Percentiles rank a stretch among this genome's conserved stretches.
Conservation (phyloP, 2,888 invertebrate genomes). For the Argyresthia goedartella region DNA sequence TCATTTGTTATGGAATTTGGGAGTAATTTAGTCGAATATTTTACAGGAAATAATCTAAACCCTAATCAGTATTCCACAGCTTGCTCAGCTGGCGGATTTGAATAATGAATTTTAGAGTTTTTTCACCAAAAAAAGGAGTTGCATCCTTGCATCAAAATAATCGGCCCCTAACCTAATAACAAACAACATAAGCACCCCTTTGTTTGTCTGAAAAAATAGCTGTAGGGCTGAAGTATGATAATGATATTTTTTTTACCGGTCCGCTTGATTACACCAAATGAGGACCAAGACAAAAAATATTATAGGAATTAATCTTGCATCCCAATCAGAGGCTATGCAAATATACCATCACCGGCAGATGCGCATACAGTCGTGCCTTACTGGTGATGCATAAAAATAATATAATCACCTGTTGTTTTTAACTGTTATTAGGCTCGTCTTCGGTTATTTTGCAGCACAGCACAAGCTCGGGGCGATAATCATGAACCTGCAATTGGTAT, state of each 20-base stretch:
- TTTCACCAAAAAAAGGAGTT: slow-evolving; percentile 38
- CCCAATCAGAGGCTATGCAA: slow-evolving; percentile 64
- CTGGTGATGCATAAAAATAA: slow-evolving; percentile 25
- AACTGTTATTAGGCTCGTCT: slow-evolving; percentile 16
- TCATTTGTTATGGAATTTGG: too few species aligned
- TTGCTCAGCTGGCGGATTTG: slow-evolving; percentile 64
- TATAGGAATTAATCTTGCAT: slow-evolving; percentile 61
- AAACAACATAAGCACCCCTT: slow-evolving; percentile 62
- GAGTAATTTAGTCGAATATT: too few species aligned
- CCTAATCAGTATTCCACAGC: slow-evolving; percentile 44
- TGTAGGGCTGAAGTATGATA: slow-evolving; percentile 68
- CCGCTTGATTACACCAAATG: slow-evolving; percentile 65
- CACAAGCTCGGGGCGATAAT: background rate
- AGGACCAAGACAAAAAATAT: slow-evolving; percentile 65
- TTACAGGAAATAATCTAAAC: background rate
- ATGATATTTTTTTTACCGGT: slow-evolving; percentile 58
- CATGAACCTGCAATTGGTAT: background rate
- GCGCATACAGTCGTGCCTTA: slow-evolving; percentile 42
- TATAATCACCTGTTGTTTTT: slow-evolving; percentile 34
- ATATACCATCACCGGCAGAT: slow-evolving; percentile 47
- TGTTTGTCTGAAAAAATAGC: slow-evolving; percentile 68
- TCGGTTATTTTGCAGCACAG: background rate
- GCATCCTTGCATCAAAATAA: slow-evolving; percentile 65
- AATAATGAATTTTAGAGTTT: slow-evolving; percentile 50
- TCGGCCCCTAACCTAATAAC: slow-evolving; percentile 69